A percentile compares a stretch with the other conserved stretches of the same genome.
Evolutionary conservation across 2,113 vertebrate genomes (phyloP).

Genomic region (Pseudopipra pipra): DNA sequence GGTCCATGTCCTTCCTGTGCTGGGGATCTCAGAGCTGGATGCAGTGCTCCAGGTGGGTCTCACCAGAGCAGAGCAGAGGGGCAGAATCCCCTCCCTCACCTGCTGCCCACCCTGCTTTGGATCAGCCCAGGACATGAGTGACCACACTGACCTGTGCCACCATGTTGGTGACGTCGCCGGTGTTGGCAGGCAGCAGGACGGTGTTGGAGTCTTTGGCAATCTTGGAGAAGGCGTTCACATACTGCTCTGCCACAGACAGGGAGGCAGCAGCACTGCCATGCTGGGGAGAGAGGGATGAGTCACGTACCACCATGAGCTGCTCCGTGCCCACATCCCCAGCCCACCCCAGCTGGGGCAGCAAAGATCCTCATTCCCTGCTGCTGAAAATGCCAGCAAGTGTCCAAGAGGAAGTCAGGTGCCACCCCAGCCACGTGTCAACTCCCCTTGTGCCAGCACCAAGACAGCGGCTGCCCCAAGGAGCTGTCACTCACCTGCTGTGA

Average conservation of each 20-base stretch:
- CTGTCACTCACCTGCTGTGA: slow-evolving; percentile 77
- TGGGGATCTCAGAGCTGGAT: background rate
- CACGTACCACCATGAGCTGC: fast-evolving
- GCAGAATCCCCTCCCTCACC: background rate
- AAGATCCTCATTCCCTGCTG: fast-evolving
- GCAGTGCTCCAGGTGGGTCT: background rate
- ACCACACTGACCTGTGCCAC: slow-evolving; percentile 86
- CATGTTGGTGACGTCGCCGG: slow-evolving; percentile 87
- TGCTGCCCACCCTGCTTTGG: background rate
- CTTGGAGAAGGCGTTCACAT: slow-evolving; percentile 91
- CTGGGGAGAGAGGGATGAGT: slow-evolving; percentile 42
- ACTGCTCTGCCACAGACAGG: slow-evolving; percentile 91
- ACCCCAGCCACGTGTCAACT: fast-evolving
- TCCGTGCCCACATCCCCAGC: fast-evolving
- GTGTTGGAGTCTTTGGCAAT: slow-evolving; percentile 95
- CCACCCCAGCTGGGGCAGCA: no score
- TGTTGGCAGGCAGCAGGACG: slow-evolving; percentile 87
- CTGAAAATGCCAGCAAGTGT: background rate
- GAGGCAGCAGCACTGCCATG: slow-evolving; percentile 89
- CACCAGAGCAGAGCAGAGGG: background rate
- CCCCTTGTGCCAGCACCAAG: background rate
- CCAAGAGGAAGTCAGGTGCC: background rate
- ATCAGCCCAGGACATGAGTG: background rate
- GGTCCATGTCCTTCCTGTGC: background rate
- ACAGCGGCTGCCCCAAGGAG: background rate